phyloP scores from a whole-genome alignment of 2,888 invertebrate species.

The Trichopria drosophilae region DNA sequence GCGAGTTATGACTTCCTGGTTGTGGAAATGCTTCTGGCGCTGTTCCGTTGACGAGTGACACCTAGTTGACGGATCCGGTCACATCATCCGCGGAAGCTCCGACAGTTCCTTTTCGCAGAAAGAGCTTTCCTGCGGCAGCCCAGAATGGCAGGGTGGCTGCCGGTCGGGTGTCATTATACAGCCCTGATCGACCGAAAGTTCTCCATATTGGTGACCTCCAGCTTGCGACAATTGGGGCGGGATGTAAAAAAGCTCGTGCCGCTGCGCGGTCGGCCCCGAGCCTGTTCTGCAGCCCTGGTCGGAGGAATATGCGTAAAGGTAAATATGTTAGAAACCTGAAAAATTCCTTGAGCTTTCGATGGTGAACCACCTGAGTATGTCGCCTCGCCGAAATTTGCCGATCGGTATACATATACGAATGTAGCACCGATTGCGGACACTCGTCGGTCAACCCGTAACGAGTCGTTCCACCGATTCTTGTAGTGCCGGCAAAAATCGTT shows the following conservation, averaged over 20 bases:
- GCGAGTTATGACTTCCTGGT: slow-evolving; percentile 50
- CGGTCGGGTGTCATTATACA: no score
- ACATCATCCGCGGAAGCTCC: not conserved
- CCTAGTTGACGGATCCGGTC: slow-evolving; percentile 40
- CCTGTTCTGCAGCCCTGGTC: slow-evolving; percentile 30
- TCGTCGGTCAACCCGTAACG: no score
- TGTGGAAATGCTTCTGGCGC: slow-evolving; percentile 52
- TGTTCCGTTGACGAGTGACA: slow-evolving; percentile 50
- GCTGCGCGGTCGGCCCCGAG: not conserved
- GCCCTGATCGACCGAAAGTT: slow-evolving; percentile 45
- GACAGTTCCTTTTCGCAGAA: not conserved
- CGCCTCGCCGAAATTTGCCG: no score
- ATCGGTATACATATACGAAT: no score
- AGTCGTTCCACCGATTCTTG: no score
- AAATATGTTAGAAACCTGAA: slow-evolving; percentile 30
- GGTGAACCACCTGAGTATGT: no score
- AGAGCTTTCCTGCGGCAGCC: not conserved
- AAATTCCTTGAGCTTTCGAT: no score
- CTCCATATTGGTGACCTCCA: slow-evolving; percentile 29
- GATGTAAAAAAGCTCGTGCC: not conserved
- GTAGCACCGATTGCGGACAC: no score
- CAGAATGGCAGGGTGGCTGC: no score
- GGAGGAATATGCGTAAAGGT: slow-evolving; percentile 31
- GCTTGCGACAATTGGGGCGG: not conserved
- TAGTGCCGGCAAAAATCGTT: no score